Percentiles rank a stretch among this genome's conserved stretches.
phyloP scores from a whole-genome alignment of 2,888 invertebrate genomes.

The Stenoptilia bipunctidactyla region DNA sequence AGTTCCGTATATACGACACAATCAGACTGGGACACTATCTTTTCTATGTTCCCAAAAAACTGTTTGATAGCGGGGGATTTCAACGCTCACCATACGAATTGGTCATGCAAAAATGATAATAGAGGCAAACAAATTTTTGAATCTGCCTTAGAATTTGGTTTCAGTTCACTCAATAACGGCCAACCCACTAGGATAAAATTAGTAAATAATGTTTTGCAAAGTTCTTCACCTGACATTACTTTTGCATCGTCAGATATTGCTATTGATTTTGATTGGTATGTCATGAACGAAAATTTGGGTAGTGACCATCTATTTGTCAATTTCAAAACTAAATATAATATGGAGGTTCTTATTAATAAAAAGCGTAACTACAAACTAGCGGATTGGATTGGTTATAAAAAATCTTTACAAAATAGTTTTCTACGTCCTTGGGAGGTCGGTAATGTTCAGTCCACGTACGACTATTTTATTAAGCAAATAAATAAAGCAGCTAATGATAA shows the following conservation, averaged over 20 bases:
- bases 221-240: not conserved
- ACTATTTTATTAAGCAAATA: constrained; percentile 4
- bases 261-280: not conserved
- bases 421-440: no score
- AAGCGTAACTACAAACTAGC: not conserved
- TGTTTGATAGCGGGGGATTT: not conserved
- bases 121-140: not conserved
- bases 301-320: not conserved
- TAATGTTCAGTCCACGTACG: constrained; percentile 4
- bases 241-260: not conserved
- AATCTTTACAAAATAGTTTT: no score
- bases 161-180: not conserved
- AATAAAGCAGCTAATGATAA: constrained; percentile 4
- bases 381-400: not conserved
- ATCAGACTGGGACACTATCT: not conserved
- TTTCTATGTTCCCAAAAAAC: not conserved
- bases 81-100: not conserved
- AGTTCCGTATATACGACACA: not conserved
- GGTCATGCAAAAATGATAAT: not conserved
- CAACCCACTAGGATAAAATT: not conserved
- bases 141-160: not conserved
- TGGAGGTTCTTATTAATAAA: not conserved
- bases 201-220: not conserved
- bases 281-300: not conserved
- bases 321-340: not conserved